Percentiles rank a stretch among this genome's conserved stretches.
phyloP scores from a whole-genome alignment of 1,140 invertebrate species.

The Pararge aegeria region DNA sequence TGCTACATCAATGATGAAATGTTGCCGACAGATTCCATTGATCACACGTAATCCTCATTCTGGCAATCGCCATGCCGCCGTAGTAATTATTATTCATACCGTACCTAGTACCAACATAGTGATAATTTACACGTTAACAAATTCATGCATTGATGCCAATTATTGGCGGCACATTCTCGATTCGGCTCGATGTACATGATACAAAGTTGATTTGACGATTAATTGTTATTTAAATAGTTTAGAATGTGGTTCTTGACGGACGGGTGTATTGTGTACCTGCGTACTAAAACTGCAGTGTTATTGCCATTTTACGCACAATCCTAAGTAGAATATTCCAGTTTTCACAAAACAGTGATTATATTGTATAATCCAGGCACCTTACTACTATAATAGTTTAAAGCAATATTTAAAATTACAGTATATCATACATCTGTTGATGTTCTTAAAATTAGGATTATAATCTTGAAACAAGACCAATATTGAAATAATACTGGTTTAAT shows the following conservation, averaged over 20 bases:
- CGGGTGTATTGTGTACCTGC: neutral
- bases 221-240: constrained; percentile 7
- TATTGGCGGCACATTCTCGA: constrained; percentile 6
- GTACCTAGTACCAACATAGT: neutral
- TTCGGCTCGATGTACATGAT: constrained; percentile 3
- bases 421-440: too few relatives aligned
- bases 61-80: neutral
- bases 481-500: too few relatives aligned
- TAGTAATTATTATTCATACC: constrained; percentile 11
- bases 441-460: too few relatives aligned
- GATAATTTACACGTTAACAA: constrained; percentile 10
- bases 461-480: too few relatives aligned
- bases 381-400: too few relatives aligned
- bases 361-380: too few relatives aligned
- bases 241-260: neutral
- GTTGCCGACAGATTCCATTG: neutral
- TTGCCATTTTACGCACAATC: too few relatives aligned
- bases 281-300: neutral
- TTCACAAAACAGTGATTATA: too few relatives aligned
- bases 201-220: constrained; percentile 8
- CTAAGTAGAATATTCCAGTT: too few relatives aligned
- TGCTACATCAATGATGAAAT: neutral
- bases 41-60: constrained; percentile 7
- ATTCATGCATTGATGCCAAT: constrained; percentile 12
- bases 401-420: too few relatives aligned